Evolutionary conservation across 2,797 vertebrate genomes (phyloP).

Genomic region (Ataeniobius toweri): DNA sequence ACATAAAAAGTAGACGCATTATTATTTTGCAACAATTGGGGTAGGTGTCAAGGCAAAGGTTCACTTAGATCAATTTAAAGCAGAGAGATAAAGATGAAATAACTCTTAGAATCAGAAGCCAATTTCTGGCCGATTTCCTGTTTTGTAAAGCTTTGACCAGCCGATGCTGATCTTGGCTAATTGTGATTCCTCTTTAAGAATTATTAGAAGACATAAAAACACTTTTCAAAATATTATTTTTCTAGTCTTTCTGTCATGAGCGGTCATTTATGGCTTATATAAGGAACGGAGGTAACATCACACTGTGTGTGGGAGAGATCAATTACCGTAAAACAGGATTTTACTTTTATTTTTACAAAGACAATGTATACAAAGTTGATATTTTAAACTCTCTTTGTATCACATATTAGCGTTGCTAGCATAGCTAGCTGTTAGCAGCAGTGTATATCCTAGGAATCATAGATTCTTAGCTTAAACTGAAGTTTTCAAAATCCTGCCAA

Average conservation of each 20-base stretch:
- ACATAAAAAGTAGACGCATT: neutral
- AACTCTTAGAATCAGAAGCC: neutral
- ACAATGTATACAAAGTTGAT: neutral
- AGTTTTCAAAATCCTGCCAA: neutral
- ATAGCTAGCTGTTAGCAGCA: neutral
- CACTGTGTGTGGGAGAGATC: too few relatives aligned
- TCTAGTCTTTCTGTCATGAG: too few relatives aligned
- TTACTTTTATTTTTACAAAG: neutral
- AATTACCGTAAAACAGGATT: neutral
- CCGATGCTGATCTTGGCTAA: neutral
- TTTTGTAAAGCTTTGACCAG: neutral
- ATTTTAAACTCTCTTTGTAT: neutral
- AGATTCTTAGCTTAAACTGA: neutral
- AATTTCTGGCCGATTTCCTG: neutral
- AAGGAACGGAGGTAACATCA: too few relatives aligned
- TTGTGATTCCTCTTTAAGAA: neutral
- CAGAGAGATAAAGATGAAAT: neutral
- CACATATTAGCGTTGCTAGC: neutral
- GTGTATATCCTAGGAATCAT: neutral
- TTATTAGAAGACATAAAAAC: neutral
- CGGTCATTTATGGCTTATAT: too few relatives aligned
- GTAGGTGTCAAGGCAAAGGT: neutral
- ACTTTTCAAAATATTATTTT: too few relatives aligned
- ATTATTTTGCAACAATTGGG: neutral
- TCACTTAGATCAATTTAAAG: neutral